Base-by-base conservation (phyloP, 2,113 vertebrate species). In the Columba janthina region DNA sequence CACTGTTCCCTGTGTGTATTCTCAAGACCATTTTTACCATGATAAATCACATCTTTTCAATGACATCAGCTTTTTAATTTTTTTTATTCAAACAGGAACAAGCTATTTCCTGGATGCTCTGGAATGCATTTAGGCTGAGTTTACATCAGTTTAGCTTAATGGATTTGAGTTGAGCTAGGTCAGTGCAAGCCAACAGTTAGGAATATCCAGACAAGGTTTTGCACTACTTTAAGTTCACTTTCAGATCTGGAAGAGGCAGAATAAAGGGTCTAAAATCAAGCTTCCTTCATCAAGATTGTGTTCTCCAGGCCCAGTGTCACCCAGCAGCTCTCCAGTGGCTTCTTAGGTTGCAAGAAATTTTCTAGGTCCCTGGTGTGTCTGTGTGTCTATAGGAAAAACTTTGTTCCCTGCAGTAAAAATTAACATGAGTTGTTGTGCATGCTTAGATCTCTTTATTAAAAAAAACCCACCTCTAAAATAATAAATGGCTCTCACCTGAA, bases 41-140 rank as follows among this genome's bases (percentile, higher is more conserved):
- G 50, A 76, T 51, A 85, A 76, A 91, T 85, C 82, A 66, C 46
- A 26, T 46, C 42, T 85, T 79, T 90, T 53, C 16, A 48, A 58
- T 80, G 60, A 70, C 44, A 80, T 58, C 80, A 88, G 64, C 60
- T 89, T 89, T 93, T 82, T 82, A 85, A 93, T 82, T 29, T 50
- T 50, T 34, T 88, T 66, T 89, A 46, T 78, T 93, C 85, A 89
- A 46, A 51, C 21, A 32, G 56, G 32, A 54, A 69, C 32, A 58
- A 67, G 26, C 6, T 77, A 67, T 82, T 88, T 70, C 71, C 38
- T 28, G 22, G 67, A 73, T 85, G 64, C 26, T 62, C 46, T 80
- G 86, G 64, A 96, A 91, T 70, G 29, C 20, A 29, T 85, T 82
- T 88, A 91, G 28, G 40, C 15, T 70, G 67, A 82, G 26, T 72